phyloP scores from a whole-genome alignment of 1,140 invertebrate species.

The Hycleus phaleratus region DNA sequence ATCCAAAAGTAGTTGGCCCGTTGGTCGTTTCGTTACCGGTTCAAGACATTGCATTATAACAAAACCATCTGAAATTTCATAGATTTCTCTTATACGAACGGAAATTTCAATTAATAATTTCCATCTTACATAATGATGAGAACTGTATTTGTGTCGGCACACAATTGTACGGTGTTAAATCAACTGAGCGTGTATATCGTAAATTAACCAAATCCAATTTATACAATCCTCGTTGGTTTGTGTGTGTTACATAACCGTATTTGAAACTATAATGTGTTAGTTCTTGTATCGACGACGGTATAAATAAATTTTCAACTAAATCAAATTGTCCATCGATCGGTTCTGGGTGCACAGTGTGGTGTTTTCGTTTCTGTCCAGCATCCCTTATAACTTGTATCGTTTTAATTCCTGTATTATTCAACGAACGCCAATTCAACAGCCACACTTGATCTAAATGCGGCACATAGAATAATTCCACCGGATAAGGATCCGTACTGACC shows the following conservation, averaged over 20 bases:
- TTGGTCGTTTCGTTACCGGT: constrained; percentile 52
- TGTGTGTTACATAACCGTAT: constrained; percentile 72
- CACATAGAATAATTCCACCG: constrained; percentile 66
- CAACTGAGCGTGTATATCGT: constrained; percentile 66
- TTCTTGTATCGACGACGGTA: constrained; percentile 50
- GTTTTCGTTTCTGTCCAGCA: constrained; percentile 66
- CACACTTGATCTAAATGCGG: constrained; percentile 71
- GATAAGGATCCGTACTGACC: constrained; percentile 66
- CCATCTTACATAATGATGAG: constrained; percentile 61
- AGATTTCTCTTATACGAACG: background rate
- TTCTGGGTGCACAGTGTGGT: constrained; percentile 71
- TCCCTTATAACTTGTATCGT: constrained; percentile 70
- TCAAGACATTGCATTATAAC: constrained; percentile 66
- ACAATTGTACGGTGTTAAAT: constrained; percentile 68
- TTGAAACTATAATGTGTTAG: constrained; percentile 57
- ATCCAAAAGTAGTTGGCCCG: constrained; percentile 66
- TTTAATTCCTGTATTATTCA: constrained; percentile 52
- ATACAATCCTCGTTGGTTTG: constrained; percentile 65
- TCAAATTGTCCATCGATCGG: constrained; percentile 75
- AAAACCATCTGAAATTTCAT: constrained; percentile 56
- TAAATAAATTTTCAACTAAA: constrained; percentile 63
- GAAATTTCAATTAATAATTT: background rate
- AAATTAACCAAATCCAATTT: constrained; percentile 70
- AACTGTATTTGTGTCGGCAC: constrained; percentile 64
- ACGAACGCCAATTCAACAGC: constrained; percentile 64